Conservation (phyloP, 2,113 vertebrate species). For the Mionectes macconnelli region DNA sequence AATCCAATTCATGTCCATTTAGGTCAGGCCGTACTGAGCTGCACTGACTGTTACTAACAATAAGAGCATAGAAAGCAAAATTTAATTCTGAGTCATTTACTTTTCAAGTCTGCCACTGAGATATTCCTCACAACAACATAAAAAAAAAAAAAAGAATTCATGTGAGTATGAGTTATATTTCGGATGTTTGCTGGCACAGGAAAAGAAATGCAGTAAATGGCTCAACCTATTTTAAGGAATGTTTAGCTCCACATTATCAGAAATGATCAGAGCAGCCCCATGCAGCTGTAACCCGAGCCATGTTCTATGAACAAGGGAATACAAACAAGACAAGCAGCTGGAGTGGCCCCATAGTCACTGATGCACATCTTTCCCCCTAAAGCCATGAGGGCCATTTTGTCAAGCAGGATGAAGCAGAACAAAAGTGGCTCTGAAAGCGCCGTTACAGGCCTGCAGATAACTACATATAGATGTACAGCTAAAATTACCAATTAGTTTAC, state of each 20-base stretch:
- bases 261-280: slow-evolving; percentile 72
- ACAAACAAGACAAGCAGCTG: slow-evolving; percentile 82
- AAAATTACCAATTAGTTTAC: slow-evolving; percentile 98
- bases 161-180: slow-evolving; percentile 6
- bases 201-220: slow-evolving; percentile 28
- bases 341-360: slow-evolving; percentile 71
- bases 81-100: slow-evolving; percentile 63
- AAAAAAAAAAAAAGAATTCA: neutral
- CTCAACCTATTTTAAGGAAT: slow-evolving; percentile 68
- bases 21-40: slow-evolving; percentile 11
- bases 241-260: slow-evolving; percentile 73
- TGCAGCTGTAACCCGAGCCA: slow-evolving; percentile 76
- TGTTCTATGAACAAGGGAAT: slow-evolving; percentile 78
- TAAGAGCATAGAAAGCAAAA: slow-evolving; percentile 58
- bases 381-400: slow-evolving; percentile 78
- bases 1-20: slow-evolving; percentile 64
- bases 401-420: slow-evolving; percentile 77
- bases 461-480: slow-evolving; percentile 85
- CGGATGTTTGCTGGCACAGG: neutral
- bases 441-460: slow-evolving; percentile 73
- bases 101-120: slow-evolving; percentile 48
- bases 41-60: slow-evolving; percentile 36
- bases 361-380: slow-evolving; percentile 77
- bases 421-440: slow-evolving; percentile 81
- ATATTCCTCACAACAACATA: neutral